A percentile compares a stretch with the other conserved stretches of the same genome.
Conservation (phyloP, 2,888 invertebrate genomes). For the Lymantria monacha region DNA sequence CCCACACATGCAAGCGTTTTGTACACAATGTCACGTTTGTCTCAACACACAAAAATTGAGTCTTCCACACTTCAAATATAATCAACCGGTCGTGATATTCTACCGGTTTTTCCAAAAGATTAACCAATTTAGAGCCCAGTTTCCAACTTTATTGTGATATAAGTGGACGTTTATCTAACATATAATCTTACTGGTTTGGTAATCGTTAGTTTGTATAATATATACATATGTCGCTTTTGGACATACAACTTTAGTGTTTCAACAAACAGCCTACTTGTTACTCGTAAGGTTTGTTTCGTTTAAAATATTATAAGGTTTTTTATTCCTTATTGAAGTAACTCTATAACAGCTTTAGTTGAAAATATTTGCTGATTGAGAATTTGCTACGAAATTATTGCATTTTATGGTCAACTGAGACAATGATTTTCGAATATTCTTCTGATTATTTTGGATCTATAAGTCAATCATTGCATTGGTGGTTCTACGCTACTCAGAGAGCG, state of each 20-base stretch:
- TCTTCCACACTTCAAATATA: conserved; percentile 38
- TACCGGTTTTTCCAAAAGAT: conserved; percentile 35
- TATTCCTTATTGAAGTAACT: background rate
- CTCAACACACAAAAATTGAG: conserved; percentile 27
- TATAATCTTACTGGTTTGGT: conserved; percentile 35
- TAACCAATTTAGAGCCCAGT: conserved; percentile 37
- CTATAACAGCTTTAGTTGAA: too few species aligned
- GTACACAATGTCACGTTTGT: background rate
- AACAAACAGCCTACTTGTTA: conserved; percentile 1
- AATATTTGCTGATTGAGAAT: too few species aligned
- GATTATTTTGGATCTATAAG: too few species aligned
- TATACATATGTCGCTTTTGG: conserved; percentile 1
- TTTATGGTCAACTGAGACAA: too few species aligned
- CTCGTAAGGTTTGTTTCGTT: background rate
- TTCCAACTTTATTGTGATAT: conserved; percentile 29
- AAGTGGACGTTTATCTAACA: conserved; percentile 42
- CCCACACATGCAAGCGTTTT: conserved; percentile 1
- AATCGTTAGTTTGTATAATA: conserved; percentile 1
- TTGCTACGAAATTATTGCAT: too few species aligned
- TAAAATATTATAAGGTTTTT: conserved; percentile 1
- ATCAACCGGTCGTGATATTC: conserved; percentile 36
- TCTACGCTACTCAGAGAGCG: too few species aligned
- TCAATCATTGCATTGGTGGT: too few species aligned
- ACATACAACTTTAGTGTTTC: conserved; percentile 5
- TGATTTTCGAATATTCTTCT: too few species aligned